These are phyloP conservation scores for Gerris buenoi DNA, from an alignment of 1,140 invertebrate genomes.

Conservation along the genomic window DNA sequence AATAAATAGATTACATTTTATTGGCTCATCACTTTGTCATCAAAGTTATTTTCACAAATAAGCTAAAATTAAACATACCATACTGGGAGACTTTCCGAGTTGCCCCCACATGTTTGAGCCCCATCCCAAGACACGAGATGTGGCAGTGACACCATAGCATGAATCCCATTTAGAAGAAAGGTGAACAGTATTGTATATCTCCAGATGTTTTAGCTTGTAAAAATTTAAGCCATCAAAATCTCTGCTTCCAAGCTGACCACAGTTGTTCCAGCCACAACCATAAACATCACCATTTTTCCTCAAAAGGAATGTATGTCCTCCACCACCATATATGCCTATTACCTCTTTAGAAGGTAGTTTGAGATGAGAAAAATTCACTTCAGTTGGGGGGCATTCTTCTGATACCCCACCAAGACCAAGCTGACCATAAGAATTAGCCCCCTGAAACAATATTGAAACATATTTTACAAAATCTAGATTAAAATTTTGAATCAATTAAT, in stretches of 20 bases:
- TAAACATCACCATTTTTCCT: constrained; percentile 48
- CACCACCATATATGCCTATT: constrained; percentile 50
- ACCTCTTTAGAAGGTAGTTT: constrained; percentile 31
- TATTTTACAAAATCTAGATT: too few relatives aligned
- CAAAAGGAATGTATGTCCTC: constrained; percentile 55
- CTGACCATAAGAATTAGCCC: constrained; percentile 73
- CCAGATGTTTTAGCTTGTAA: constrained; percentile 15
- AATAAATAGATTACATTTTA: not conserved
- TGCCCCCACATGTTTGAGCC: constrained; percentile 58
- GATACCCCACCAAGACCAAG: constrained; percentile 47
- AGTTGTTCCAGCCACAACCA: constrained; percentile 71
- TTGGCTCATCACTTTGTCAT: not conserved
- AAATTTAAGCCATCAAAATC: constrained; percentile 24
- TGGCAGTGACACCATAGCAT: constrained; percentile 40
- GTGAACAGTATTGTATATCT: constrained; percentile 35
- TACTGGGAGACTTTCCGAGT: constrained; percentile 33
- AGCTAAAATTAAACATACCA: not conserved
- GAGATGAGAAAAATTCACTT: constrained; percentile 31
- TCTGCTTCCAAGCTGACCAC: constrained; percentile 50
- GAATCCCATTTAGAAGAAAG: constrained; percentile 59
- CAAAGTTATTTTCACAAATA: not conserved
- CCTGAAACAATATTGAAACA: constrained; percentile 42
- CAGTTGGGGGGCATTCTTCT: constrained; percentile 47
- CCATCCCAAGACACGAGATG: constrained; percentile 42
- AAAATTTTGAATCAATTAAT: too few relatives aligned